These are phyloP conservation scores for Blennius ocellaris DNA, from an alignment of 2,113 vertebrate genomes.

Conservation along the genomic window DNA sequence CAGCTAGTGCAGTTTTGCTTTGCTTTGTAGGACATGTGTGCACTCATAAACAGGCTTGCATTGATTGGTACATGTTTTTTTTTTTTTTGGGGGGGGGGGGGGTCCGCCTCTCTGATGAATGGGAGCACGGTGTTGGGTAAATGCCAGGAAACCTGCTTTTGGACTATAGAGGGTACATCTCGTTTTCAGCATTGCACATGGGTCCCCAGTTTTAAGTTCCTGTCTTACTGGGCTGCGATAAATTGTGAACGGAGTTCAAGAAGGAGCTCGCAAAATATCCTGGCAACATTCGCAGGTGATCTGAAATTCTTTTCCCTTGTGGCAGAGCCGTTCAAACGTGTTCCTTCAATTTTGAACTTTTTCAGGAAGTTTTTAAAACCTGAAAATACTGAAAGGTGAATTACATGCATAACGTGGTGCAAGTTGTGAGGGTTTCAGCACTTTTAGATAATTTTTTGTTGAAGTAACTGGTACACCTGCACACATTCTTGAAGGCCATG, in stretches of 20 bases:
- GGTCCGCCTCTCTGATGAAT: constrained; percentile 33
- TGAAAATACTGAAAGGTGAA: no score
- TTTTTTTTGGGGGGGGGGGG: no score
- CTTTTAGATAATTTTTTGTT: neutral
- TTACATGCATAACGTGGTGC: no score
- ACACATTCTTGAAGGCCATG: neutral
- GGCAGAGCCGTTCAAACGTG: no score
- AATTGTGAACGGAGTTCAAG: no score
- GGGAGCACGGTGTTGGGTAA: constrained; percentile 11
- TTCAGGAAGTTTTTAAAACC: no score
- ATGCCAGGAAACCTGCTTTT: constrained; percentile 15
- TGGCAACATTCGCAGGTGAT: no score
- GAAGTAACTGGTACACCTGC: neutral
- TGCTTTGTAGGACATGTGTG: neutral
- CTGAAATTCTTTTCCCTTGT: no score
- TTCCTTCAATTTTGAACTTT: no score
- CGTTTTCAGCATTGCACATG: constrained; percentile 1
- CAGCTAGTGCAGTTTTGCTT: constrained; percentile 31
- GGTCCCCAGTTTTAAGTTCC: no score
- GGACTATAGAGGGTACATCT: constrained; percentile 1
- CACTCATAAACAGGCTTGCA: constrained; percentile 28
- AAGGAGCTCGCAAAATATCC: no score
- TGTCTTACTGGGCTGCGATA: no score
- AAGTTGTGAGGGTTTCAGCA: neutral
- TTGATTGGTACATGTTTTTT: constrained; percentile 29